Evolutionary conservation across 2,888 invertebrate genomes (phyloP).

Genomic region (Chymomyza caudatula): DNA sequence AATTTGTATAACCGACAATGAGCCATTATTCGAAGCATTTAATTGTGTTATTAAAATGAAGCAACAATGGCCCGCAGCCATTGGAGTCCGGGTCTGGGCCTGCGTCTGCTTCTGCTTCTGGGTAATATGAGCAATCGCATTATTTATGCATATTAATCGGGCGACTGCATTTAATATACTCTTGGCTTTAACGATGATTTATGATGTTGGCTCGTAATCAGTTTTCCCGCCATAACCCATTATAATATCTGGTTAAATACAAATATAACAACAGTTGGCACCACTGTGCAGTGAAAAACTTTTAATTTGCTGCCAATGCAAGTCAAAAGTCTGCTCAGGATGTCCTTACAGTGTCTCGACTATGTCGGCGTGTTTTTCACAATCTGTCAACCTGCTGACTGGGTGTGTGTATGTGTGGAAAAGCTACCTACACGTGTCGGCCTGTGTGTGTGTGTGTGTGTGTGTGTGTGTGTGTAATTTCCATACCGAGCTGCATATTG

Average conservation of each 20-base stretch:
- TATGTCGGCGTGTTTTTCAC: slow-evolving; percentile 5
- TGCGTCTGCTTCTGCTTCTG: no score
- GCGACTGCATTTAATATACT: slow-evolving; percentile 43
- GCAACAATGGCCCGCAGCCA: background rate
- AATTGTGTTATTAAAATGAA: slow-evolving; percentile 60
- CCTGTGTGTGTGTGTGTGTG: slow-evolving; percentile 18
- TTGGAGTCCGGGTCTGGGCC: background rate
- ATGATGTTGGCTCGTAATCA: slow-evolving; percentile 54
- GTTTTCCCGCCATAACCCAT: slow-evolving; percentile 20
- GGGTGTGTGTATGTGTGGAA: slow-evolving; percentile 23
- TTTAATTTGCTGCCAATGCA: slow-evolving; percentile 32
- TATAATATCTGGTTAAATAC: background rate
- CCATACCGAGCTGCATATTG: slow-evolving; percentile 31
- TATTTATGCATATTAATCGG: background rate
- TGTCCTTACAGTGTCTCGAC: background rate
- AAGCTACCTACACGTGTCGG: slow-evolving; percentile 1
- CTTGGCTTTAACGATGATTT: slow-evolving; percentile 55
- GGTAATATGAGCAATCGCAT: background rate
- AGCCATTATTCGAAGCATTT: slow-evolving; percentile 40
- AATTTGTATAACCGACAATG: slow-evolving; percentile 43
- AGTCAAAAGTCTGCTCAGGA: slow-evolving; percentile 18
- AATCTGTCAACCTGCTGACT: slow-evolving; percentile 12
- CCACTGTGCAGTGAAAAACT: slow-evolving; percentile 1
- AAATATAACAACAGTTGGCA: background rate
- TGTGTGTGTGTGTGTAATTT: slow-evolving; percentile 25